Evolutionary conservation across 2,797 vertebrate genomes (phyloP).

Genomic region (Hirundo rustica): DNA sequence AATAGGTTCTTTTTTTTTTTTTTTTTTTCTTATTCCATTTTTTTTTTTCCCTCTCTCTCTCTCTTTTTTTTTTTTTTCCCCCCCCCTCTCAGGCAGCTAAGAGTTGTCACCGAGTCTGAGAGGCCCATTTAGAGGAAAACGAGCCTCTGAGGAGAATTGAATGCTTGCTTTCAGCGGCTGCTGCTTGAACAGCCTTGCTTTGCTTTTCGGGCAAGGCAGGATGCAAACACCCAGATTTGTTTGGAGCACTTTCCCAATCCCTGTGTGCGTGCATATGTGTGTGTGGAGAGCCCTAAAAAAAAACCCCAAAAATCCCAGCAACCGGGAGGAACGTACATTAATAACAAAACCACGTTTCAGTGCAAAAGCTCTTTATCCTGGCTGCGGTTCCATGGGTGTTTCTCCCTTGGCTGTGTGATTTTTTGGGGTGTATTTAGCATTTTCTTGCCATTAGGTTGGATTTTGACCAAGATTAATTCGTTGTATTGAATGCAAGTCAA

Average conservation of each 20-base stretch:
- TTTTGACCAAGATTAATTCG: not conserved
- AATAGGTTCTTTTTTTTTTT: slow-evolving; percentile 63
- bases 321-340: accelerated
- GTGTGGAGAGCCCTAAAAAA: not conserved
- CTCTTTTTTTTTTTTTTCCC: slow-evolving; percentile 2
- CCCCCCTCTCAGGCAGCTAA: slow-evolving; percentile 70
- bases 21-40: not conserved
- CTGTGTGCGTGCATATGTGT: not conserved
- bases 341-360: accelerated
- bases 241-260: not conserved
- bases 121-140: slow-evolving; percentile 72
- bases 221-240: slow-evolving; percentile 56
- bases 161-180: slow-evolving; percentile 67
- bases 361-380: not conserved
- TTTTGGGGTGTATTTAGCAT: not conserved
- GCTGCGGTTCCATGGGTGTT: not conserved
- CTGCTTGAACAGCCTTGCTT: slow-evolving; percentile 62
- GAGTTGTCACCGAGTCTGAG: slow-evolving; percentile 73
- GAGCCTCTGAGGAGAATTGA: slow-evolving; percentile 63
- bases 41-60: no score
- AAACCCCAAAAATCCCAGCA: not conserved
- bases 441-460: not conserved
- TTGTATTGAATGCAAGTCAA: not conserved
- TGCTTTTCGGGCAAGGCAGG: slow-evolving; percentile 64
- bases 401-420: not conserved